phyloP scores from a whole-genome alignment of 2,888 invertebrate species.

The Pollenia griseotomentosa region DNA sequence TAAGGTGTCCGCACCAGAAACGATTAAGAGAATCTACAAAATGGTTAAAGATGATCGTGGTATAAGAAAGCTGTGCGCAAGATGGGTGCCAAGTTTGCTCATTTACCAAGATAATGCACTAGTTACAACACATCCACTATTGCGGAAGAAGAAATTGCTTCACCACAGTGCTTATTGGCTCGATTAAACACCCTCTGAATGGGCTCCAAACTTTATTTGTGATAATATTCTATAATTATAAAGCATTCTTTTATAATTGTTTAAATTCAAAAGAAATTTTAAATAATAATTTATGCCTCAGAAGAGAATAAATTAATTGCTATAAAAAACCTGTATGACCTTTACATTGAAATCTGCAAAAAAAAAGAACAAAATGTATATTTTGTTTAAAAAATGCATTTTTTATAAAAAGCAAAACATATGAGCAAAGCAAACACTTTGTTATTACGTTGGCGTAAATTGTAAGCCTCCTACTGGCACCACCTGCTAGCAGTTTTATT shows the following conservation, averaged over 20 bases:
- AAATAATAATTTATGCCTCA: not conserved
- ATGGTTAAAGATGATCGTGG: too few relatives aligned
- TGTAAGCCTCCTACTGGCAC: constrained; percentile 24
- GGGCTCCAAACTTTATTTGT: too few relatives aligned
- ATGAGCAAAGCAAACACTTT: not conserved
- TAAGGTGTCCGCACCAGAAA: too few relatives aligned
- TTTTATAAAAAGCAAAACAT: not conserved
- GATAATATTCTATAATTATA: too few relatives aligned
- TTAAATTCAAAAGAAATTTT: not conserved
- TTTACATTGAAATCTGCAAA: constrained; percentile 63
- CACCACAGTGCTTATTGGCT: too few relatives aligned
- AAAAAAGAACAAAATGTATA: constrained; percentile 1
- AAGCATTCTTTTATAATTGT: not conserved
- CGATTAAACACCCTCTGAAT: too few relatives aligned
- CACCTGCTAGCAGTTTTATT: constrained; percentile 54
- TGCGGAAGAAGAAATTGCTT: too few relatives aligned
- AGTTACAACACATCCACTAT: too few relatives aligned
- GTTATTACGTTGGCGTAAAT: constrained; percentile 27
- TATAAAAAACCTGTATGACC: constrained; percentile 29
- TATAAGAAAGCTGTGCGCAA: too few relatives aligned
- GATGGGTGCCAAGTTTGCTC: too few relatives aligned
- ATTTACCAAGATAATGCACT: too few relatives aligned
- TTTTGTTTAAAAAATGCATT: not conserved
- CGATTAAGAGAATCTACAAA: too few relatives aligned
- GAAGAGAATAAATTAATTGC: not conserved